Conservation (phyloP, 2,888 invertebrate genomes). For the Glyphotaelius pellucidus region DNA sequence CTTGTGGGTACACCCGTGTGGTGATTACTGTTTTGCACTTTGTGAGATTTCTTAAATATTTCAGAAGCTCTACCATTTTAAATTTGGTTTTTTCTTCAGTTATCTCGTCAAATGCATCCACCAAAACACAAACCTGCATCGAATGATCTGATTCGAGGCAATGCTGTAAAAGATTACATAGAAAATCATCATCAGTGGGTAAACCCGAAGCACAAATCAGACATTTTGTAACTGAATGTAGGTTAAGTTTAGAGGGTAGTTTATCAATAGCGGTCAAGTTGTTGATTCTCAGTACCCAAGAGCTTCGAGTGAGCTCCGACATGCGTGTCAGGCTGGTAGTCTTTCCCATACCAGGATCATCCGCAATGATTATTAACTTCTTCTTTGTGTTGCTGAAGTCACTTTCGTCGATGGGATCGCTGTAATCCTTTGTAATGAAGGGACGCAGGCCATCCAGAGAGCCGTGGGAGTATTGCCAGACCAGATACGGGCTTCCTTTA, state of each 20-base stretch:
- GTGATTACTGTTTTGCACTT: not conserved
- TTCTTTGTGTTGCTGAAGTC: not conserved
- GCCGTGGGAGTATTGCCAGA: not conserved
- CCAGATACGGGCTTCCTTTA: not conserved
- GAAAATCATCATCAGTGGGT: not conserved
- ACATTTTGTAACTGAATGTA: not conserved
- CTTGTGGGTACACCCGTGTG: not conserved
- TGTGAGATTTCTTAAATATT: not conserved
- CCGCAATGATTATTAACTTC: not conserved
- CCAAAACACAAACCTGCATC: not conserved
- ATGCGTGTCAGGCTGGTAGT: not conserved
- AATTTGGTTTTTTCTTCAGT: not conserved
- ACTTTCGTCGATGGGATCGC: not conserved
- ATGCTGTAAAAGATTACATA: not conserved
- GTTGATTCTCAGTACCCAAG: not conserved
- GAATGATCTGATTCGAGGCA: not conserved
- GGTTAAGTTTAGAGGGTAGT: not conserved
- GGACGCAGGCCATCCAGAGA: not conserved
- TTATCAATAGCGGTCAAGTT: not conserved
- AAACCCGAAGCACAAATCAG: not conserved
- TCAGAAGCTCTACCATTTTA: not conserved
- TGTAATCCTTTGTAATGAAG: not conserved
- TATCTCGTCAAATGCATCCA: not conserved
- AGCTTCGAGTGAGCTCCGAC: not conserved
- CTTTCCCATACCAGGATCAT: not conserved